Evolutionary conservation across 2,113 vertebrate species (phyloP).

Genomic region (Trinectes maculatus): DNA sequence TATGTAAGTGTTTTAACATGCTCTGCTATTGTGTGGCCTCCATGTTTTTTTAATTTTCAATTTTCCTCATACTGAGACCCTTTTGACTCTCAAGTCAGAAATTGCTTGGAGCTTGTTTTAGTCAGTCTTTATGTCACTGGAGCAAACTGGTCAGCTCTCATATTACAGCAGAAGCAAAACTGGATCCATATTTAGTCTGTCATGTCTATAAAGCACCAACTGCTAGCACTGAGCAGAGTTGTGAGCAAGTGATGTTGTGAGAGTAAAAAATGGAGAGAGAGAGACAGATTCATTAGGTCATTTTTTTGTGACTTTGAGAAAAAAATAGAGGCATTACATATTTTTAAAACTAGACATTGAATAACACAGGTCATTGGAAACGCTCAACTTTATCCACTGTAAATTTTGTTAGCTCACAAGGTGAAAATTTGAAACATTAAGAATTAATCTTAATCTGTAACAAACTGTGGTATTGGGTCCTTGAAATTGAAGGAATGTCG

Average conservation of each 20-base stretch:
- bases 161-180: conserved; percentile 40
- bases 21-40: neutral
- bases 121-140: conserved; percentile 7
- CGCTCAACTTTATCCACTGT: neutral
- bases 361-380: too few species aligned
- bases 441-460: neutral
- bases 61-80: neutral
- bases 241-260: conserved; percentile 6
- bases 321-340: too few species aligned
- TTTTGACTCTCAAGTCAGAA: neutral
- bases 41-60: neutral
- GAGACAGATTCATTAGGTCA: too few species aligned
- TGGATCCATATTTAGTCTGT: conserved; percentile 53
- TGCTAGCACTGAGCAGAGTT: conserved; percentile 9
- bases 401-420: neutral
- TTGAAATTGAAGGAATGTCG: neutral
- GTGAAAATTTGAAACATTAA: neutral
- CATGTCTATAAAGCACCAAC: conserved; percentile 28
- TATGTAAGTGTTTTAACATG: neutral
- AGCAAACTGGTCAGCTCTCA: conserved; percentile 36
- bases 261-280: neutral
- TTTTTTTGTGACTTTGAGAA: too few species aligned
- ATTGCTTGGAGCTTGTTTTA: neutral
- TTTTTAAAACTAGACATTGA: too few species aligned
- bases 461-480: neutral